Evolutionary conservation across 2,113 vertebrate species (phyloP).

Genomic region (Eurystomus gularis): DNA sequence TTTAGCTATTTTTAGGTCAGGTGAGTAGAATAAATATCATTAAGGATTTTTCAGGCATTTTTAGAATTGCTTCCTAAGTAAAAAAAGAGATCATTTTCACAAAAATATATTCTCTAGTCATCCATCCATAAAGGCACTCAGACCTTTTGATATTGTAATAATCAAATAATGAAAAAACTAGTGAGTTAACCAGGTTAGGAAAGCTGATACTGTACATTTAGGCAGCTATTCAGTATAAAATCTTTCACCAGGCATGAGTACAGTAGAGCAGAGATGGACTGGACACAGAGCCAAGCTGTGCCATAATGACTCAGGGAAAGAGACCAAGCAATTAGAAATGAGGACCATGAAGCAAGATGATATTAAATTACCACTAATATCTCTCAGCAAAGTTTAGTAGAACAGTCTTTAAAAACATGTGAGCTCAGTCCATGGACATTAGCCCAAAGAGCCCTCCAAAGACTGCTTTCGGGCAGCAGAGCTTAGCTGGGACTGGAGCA

Average conservation of each 20-base stretch:
- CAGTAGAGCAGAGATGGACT: not conserved
- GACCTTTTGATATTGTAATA: not conserved
- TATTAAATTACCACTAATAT: not conserved
- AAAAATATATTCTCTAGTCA: constrained; percentile 10
- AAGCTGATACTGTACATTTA: constrained; percentile 3
- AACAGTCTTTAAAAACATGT: not conserved
- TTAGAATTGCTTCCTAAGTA: not conserved
- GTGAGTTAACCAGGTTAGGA: constrained; percentile 1
- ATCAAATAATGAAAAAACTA: constrained; percentile 22
- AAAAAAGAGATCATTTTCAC: not conserved
- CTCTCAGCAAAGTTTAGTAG: not conserved
- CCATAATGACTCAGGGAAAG: not conserved
- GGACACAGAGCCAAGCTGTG: not conserved
- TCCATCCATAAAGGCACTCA: not conserved
- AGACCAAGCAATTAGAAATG: not conserved
- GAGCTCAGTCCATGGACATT: not conserved
- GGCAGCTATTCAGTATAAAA: not conserved
- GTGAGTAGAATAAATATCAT: constrained; percentile 52
- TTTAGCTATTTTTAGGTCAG: constrained; percentile 57
- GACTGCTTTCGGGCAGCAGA: rapidly evolving
- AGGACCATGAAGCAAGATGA: not conserved
- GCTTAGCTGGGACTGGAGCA: not conserved
- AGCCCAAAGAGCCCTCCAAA: not conserved
- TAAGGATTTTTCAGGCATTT: constrained; percentile 27
- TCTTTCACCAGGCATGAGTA: not conserved